These are phyloP conservation scores for Hassar affinis DNA, from an alignment of 2,113 vertebrate species.

Conservation along the genomic window DNA sequence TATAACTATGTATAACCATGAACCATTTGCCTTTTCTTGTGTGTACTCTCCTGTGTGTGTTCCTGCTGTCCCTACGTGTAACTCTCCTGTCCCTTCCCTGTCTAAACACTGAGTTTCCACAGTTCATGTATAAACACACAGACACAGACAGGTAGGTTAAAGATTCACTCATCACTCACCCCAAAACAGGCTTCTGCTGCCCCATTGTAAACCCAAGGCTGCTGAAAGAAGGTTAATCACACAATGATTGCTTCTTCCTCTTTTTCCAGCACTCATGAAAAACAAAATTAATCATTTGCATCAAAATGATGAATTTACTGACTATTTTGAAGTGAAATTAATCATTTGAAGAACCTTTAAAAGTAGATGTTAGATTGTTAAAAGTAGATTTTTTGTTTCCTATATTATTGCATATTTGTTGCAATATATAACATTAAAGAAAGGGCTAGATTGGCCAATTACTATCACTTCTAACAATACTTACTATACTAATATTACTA, in stretches of 20 bases:
- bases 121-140: slow-evolving; percentile 40
- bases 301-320: no score
- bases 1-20: neutral
- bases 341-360: neutral
- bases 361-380: no score
- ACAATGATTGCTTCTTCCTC: neutral
- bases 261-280: neutral
- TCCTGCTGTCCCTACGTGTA: neutral
- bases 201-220: slow-evolving; percentile 41
- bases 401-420: neutral
- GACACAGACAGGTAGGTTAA: slow-evolving; percentile 61
- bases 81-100: slow-evolving; percentile 17
- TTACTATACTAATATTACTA: neutral
- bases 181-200: slow-evolving; percentile 56
- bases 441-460: neutral
- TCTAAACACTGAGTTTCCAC: slow-evolving; percentile 54
- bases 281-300: neutral
- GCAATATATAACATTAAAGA: neutral
- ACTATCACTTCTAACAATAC: neutral
- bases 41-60: slow-evolving; percentile 4
- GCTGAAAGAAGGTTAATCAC: slow-evolving; percentile 23
- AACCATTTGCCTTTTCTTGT: neutral
- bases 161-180: slow-evolving; percentile 63
- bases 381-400: neutral
- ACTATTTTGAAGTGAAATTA: neutral